Evolutionary conservation across 2,113 vertebrate species (phyloP).

Genomic region (Melanerpes formicivorus): DNA sequence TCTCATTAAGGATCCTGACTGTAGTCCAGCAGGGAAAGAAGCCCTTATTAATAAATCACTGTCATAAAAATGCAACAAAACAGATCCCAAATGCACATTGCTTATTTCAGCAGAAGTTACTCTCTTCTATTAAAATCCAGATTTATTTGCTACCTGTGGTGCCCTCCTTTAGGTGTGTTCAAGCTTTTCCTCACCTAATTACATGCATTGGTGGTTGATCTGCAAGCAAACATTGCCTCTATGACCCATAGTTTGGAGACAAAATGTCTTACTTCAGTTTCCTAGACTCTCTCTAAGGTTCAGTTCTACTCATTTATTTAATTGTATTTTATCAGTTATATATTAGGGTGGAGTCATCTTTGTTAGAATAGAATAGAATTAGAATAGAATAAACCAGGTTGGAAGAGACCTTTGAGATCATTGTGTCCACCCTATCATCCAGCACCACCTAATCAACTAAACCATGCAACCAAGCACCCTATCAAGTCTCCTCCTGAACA

Average conservation of each 20-base stretch:
- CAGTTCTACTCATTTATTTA: not conserved
- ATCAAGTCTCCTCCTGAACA: too few relatives aligned
- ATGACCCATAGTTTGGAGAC: not conserved
- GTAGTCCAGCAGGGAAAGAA: not conserved
- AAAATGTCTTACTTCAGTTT: not conserved
- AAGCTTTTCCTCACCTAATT: not conserved
- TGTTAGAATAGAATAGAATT: too few relatives aligned
- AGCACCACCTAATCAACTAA: too few relatives aligned
- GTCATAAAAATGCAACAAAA: not conserved
- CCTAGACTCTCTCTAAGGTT: not conserved
- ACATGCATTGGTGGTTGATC: fast-evolving
- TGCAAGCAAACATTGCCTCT: not conserved
- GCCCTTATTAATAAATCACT: not conserved
- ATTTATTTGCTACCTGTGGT: not conserved
- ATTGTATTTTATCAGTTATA: not conserved
- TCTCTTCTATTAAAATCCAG: not conserved
- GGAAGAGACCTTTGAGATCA: too few relatives aligned
- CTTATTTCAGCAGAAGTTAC: not conserved
- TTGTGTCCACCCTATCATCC: too few relatives aligned
- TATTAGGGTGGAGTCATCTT: not conserved
- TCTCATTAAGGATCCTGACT: not conserved
- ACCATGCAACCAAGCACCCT: too few relatives aligned
- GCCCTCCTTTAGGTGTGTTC: not conserved
- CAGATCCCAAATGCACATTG: not conserved
- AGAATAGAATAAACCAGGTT: too few relatives aligned